These are phyloP conservation scores for Drosophila subquinaria DNA, from an alignment of 2,888 invertebrate species.

Conservation along the genomic window DNA sequence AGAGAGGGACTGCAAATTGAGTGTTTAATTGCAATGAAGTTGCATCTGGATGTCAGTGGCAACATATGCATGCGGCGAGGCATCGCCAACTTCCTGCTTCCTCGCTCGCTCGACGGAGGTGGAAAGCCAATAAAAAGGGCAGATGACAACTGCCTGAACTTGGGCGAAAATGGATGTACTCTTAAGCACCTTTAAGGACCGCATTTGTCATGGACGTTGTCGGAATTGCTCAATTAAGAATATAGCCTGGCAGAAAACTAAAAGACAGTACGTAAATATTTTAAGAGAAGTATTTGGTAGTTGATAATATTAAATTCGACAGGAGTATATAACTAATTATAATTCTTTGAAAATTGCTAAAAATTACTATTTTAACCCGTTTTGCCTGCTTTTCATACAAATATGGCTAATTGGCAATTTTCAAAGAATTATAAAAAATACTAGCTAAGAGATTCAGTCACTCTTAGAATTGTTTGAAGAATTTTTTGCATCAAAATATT, in stretches of 20 bases:
- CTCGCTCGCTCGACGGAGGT: background rate
- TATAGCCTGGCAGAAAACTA: background rate
- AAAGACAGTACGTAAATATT: background rate
- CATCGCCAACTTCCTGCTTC: background rate
- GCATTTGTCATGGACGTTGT: background rate
- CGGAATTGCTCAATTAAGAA: conserved; percentile 7
- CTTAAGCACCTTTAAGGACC: background rate
- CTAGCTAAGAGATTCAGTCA: no score
- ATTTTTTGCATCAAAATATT: no score
- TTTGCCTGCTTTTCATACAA: no score
- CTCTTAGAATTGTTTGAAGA: no score
- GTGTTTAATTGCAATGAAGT: conserved; percentile 77
- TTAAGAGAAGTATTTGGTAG: background rate
- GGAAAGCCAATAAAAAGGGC: conserved; percentile 11
- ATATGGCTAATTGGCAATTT: no score
- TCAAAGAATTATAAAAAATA: no score
- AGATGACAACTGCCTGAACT: conserved; percentile 38
- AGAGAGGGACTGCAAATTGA: conserved; percentile 69
- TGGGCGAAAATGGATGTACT: conserved; percentile 13
- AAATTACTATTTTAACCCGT: no score
- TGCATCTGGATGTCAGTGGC: conserved; percentile 56
- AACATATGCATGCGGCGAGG: conserved; percentile 55
- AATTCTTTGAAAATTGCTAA: no score
- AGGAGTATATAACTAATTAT: no score
- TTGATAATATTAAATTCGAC: background rate